These are phyloP conservation scores for Blomia tropicalis DNA, from an alignment of 2,888 invertebrate genomes.

Conservation along the genomic window DNA sequence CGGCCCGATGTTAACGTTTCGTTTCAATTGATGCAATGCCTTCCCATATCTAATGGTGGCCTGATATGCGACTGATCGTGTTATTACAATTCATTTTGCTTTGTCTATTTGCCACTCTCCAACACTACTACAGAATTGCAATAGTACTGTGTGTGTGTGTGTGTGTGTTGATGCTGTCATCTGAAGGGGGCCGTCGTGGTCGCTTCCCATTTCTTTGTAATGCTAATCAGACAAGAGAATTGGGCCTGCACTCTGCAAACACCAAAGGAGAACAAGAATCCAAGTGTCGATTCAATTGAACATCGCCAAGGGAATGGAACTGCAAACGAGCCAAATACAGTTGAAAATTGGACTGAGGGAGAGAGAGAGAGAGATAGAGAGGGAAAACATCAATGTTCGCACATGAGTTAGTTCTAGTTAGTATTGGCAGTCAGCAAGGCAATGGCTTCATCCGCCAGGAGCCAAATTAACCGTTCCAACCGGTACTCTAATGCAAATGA, in stretches of 20 bases:
- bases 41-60: conserved; percentile 1
- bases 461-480: no score
- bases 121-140: no score
- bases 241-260: conserved; percentile 7
- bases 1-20: not conserved
- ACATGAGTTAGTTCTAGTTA: no score
- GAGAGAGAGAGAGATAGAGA: no score
- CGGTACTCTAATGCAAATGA: no score
- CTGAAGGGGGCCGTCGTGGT: not conserved
- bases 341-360: no score
- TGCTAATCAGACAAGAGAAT: conserved; percentile 9
- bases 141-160: no score
- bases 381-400: no score
- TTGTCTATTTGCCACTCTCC: not conserved
- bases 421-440: no score
- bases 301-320: conserved; percentile 5
- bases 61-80: conserved; percentile 14
- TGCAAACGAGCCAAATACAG: not conserved
- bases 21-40: not conserved
- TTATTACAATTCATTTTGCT: conserved; percentile 14
- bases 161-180: no score
- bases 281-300: conserved; percentile 16
- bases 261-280: conserved; percentile 2
- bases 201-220: not conserved
- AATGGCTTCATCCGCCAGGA: no score